phyloP scores from a whole-genome alignment of 2,113 vertebrate genomes.

The Scortum barcoo region DNA sequence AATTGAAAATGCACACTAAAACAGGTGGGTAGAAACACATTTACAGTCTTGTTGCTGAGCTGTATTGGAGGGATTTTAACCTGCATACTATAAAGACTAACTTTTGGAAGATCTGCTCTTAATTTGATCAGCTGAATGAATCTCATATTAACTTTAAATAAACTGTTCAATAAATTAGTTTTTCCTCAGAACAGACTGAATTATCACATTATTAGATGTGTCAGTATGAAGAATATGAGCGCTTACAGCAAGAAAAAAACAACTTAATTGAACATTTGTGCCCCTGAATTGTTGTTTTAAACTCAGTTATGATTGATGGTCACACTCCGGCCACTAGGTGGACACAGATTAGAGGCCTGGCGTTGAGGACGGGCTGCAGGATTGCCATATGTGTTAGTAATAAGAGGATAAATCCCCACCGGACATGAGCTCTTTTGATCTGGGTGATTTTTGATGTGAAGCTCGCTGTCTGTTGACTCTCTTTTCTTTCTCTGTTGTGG shows the following conservation, averaged over 20 bases:
- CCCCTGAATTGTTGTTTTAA: neutral
- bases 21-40: too few relatives aligned
- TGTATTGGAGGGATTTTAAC: neutral
- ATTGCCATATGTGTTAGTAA: constrained; percentile 50
- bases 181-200: too few relatives aligned
- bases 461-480: constrained; percentile 15
- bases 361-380: constrained; percentile 4
- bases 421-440: constrained; percentile 51
- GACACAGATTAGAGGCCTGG: constrained; percentile 37
- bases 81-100: neutral
- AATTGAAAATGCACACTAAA: too few relatives aligned
- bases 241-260: neutral
- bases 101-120: neutral
- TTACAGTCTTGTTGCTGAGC: neutral
- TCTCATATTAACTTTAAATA: neutral
- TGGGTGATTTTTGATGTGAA: constrained; percentile 45
- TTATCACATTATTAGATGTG: neutral
- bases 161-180: neutral
- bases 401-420: constrained; percentile 55
- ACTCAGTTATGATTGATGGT: neutral
- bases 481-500: constrained; percentile 24
- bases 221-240: neutral
- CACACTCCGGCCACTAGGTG: constrained; percentile 38
- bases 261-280: neutral
- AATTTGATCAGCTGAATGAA: neutral